Base-by-base conservation (phyloP, 1,140 invertebrate species). In the Hyles euphorbiae region DNA sequence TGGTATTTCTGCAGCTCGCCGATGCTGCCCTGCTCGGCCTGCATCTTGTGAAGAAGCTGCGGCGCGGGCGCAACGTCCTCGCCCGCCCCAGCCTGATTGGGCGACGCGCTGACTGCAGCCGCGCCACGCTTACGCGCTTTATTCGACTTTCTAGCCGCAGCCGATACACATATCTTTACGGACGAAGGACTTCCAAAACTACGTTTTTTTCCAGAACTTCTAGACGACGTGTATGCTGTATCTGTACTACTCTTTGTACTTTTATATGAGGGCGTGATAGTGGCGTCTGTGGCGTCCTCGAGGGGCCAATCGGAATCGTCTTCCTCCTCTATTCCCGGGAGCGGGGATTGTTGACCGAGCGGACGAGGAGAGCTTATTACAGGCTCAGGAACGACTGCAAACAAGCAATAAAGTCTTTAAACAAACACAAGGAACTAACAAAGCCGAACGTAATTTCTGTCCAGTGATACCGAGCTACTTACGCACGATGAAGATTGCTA, bases 11-110 rank as follows among this genome's bases (percentile, higher is more conserved):
- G 94, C 58, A 96, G 91, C 78, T 96, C 95, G 49, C 95, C 95
- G 77, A 96, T 96, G 84, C 94, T 95, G 46, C 95, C 95, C 79
- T 95, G 95, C 87, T 96, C 95, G 56, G 95, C 95, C 90, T 96
- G 95, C 95, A 96, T 96, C 83, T 91, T 96, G 73, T 60, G 76
- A 67, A 59, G 79, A 66, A 74, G 82, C 70, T 60, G 59, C 12
- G 63, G 65, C 61, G 72, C 67, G 34, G 62, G 64, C 70, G 63
- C 75, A 60, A 56, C 63, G 63, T 82, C 83, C 70, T 80, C 84
- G 65, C 70, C 67, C 70, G 74, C 53, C 71, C 70, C 68, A 70
- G 75, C 55, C 72, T 83, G 62, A 59, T 68, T 68, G 66, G 79
- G 74, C 67, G 74, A 67, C 65, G 73, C 63, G 61, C 74, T 70